Conservation (phyloP, 2,113 vertebrate species). For the Mormyrus lacerda region DNA sequence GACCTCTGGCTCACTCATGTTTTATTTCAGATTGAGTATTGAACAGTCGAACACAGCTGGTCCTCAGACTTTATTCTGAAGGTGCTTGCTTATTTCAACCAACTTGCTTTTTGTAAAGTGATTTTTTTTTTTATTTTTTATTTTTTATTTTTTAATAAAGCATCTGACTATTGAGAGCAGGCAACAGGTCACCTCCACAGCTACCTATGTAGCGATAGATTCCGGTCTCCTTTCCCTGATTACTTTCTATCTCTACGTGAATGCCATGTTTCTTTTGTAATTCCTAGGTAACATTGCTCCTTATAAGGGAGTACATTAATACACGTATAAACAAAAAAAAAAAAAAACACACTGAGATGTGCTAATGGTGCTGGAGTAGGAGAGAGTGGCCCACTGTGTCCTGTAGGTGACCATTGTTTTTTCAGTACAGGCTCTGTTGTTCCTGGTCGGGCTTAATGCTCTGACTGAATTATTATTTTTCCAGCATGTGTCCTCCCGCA, state of each 20-base stretch:
- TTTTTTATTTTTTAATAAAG: background rate
- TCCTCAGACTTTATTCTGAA: background rate
- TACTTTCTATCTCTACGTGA: background rate
- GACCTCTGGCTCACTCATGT: background rate
- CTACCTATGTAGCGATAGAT: background rate
- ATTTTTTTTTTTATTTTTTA: background rate
- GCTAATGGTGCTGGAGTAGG: background rate
- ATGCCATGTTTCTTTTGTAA: background rate
- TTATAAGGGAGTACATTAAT: background rate
- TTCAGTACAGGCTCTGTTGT: background rate
- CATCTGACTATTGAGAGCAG: background rate
- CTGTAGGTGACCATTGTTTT: background rate
- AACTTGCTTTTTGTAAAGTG: background rate
- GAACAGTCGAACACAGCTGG: slow-evolving; percentile 18
- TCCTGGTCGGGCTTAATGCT: background rate
- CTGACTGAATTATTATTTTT: background rate
- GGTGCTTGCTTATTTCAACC: background rate
- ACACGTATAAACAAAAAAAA: background rate
- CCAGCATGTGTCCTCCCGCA: background rate
- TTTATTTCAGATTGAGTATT: slow-evolving; percentile 15
- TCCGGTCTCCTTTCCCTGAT: background rate
- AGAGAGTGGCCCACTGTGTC: background rate
- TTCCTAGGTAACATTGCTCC: background rate
- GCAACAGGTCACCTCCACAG: background rate
- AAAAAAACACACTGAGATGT: background rate